Evolutionary conservation across 2,113 vertebrate genomes (phyloP), one percentile per base, ranked within the genome.

Genomic region (Zingel zingel): DNA sequence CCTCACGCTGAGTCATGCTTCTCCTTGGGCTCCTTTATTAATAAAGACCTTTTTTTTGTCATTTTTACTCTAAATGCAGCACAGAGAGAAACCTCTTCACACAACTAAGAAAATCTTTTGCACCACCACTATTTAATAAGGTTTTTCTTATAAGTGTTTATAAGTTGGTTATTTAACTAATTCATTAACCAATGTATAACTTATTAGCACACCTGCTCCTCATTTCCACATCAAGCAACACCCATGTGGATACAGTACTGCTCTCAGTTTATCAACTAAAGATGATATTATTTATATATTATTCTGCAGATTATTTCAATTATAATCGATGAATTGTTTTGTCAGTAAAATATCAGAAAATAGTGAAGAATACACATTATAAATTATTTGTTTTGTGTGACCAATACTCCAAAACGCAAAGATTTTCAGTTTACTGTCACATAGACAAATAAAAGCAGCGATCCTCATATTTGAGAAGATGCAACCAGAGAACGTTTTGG

Each of bases 1-100:
- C n/a, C 21, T 64, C 39, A 54, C 81, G 73, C 33, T 86, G 87
- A 88, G 72, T 88, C 82, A 84, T 70, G 16, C 25, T 65, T 79
- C 53, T 79, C 62, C 79, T 79, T 78, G 58, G 39, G 48, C 67
- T 76, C 10, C 25, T 76, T 65, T 62, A 2, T 19, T 59, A 67
- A 71, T 75, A 45, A 76, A n/a, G n/a, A n/a, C n/a, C n/a, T n/a
- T 23, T 79, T 6, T 33, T 63, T 76, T 66, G 58, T 85, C 69
- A 50, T 67, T 8, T 12, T 66, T 45, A 45, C 65, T 85, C 53
- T 30, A 70, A 56, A 65, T n/a, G 1, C 75, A 68, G 19, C 43
- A 18, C 12, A 12, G 21, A 75, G 33, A 76, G 50, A 76, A 66
- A 30, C 58, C 47, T 53, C 9, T 13, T 57, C 14, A 54, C 16